phyloP scores from a whole-genome alignment of 1,140 invertebrate genomes.

The Lordiphosa clarofinis region DNA sequence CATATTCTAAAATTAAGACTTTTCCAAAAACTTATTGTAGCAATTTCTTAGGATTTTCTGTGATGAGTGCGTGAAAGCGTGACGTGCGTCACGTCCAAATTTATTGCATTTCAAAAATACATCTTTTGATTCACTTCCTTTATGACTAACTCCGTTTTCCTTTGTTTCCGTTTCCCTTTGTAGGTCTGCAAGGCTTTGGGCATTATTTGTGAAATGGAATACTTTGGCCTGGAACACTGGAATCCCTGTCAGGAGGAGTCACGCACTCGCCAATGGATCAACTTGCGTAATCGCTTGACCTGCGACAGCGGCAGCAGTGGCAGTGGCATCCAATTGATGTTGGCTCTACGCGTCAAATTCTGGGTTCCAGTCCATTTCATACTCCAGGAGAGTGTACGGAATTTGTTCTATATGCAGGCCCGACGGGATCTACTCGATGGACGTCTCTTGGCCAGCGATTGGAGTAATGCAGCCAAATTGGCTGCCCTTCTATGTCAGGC shows the following conservation, averaged over 20 bases:
- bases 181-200: constrained; percentile 90
- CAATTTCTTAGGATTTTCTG: too few species aligned
- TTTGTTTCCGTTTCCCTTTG: constrained; percentile 42
- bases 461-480: constrained; percentile 85
- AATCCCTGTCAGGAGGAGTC: constrained; percentile 71
- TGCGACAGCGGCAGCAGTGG: constrained; percentile 82
- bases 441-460: constrained; percentile 84
- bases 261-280: constrained; percentile 85
- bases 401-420: constrained; percentile 91
- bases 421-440: constrained; percentile 87
- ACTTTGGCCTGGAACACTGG: constrained; percentile 87
- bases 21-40: too few species aligned
- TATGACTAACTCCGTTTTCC: neutral
- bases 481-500: constrained; percentile 87
- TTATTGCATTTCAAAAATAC: too few species aligned
- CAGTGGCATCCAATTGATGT: constrained; percentile 81
- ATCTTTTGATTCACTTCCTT: too few species aligned
- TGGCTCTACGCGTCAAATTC: constrained; percentile 89
- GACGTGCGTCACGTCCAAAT: too few species aligned
- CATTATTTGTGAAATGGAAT: constrained; percentile 91
- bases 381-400: constrained; percentile 89
- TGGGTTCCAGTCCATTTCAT: constrained; percentile 93
- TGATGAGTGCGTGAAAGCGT: too few species aligned
- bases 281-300: constrained; percentile 88
- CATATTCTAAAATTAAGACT: too few species aligned